Conservation (phyloP, 2,113 vertebrate genomes). For the Hassar affinis region DNA sequence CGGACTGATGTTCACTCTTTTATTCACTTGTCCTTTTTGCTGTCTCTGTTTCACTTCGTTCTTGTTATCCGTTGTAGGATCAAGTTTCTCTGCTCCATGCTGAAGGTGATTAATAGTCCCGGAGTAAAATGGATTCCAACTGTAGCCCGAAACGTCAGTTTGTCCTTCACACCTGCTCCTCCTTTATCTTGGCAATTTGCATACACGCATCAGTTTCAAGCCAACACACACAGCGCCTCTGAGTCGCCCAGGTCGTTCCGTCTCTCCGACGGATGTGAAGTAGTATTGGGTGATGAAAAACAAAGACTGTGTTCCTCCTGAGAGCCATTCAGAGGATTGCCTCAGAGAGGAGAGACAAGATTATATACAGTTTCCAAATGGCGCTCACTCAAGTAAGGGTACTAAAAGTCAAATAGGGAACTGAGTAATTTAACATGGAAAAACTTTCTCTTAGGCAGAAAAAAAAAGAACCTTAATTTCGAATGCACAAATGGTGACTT, state of each 20-base stretch:
- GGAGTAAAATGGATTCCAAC: slow-evolving; percentile 59
- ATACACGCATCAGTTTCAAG: slow-evolving; percentile 69
- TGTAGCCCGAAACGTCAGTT: slow-evolving; percentile 66
- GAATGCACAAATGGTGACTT: neutral
- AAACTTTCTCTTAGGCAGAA: neutral
- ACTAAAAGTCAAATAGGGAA: slow-evolving; percentile 36
- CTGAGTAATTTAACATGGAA: slow-evolving; percentile 34
- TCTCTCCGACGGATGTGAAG: slow-evolving; percentile 31
- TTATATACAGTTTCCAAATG: slow-evolving; percentile 32
- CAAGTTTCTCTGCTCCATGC: slow-evolving; percentile 60
- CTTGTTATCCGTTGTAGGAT: slow-evolving; percentile 55
- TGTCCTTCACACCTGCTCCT: slow-evolving; percentile 67
- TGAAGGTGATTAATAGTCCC: slow-evolving; percentile 69
- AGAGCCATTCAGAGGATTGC: slow-evolving; percentile 34
- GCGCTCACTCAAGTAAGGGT: slow-evolving; percentile 11
- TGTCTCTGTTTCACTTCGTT: slow-evolving; percentile 44
- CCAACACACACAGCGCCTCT: slow-evolving; percentile 37
- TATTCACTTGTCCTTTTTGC: slow-evolving; percentile 43
- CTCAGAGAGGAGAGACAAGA: slow-evolving; percentile 15
- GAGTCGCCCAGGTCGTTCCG: slow-evolving; percentile 16
- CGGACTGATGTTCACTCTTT: slow-evolving; percentile 21
- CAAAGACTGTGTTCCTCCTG: slow-evolving; percentile 17
- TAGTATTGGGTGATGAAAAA: slow-evolving; percentile 28
- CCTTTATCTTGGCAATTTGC: slow-evolving; percentile 64
- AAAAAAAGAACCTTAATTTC: neutral